These are phyloP conservation scores for Pteruthius melanotis DNA, from an alignment of 2,113 vertebrate genomes.

Conservation along the genomic window DNA sequence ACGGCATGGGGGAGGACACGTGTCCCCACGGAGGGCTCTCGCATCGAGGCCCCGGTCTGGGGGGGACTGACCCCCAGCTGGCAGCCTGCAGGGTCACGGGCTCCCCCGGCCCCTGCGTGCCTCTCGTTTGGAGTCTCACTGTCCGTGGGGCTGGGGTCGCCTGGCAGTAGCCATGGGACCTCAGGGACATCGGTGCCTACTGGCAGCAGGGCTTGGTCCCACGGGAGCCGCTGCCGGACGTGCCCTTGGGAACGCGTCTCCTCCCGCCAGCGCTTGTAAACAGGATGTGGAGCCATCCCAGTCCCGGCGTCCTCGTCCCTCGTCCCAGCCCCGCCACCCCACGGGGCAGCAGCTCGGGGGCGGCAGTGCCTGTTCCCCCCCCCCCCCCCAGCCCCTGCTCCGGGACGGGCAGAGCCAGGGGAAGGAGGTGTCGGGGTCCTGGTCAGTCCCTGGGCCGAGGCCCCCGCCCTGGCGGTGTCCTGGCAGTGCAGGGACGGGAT, in stretches of 20 bases:
- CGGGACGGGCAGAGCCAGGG: background rate
- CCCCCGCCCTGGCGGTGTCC: background rate
- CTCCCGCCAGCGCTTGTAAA: constrained; percentile 1
- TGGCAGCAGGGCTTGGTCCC: background rate
- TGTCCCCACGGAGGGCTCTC: background rate
- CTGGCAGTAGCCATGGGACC: accelerated
- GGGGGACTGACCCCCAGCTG: background rate
- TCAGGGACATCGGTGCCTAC: background rate
- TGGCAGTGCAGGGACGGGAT: background rate
- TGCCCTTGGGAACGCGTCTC: background rate
- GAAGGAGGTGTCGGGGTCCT: accelerated
- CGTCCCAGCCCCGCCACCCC: background rate
- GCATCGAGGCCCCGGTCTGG: accelerated
- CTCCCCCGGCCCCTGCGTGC: background rate
- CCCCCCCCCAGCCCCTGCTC: background rate
- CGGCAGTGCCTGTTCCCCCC: accelerated
- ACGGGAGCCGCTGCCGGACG: background rate
- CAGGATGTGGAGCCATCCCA: constrained; percentile 35
- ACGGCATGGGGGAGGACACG: background rate
- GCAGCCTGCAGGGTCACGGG: background rate
- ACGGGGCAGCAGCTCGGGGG: background rate
- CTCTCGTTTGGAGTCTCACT: background rate
- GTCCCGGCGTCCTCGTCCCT: background rate
- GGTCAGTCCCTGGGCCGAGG: background rate
- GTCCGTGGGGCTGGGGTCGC: no score